These are phyloP conservation scores for Tinea semifulvella DNA, from an alignment of 2,888 invertebrate species.

Conservation along the genomic window DNA sequence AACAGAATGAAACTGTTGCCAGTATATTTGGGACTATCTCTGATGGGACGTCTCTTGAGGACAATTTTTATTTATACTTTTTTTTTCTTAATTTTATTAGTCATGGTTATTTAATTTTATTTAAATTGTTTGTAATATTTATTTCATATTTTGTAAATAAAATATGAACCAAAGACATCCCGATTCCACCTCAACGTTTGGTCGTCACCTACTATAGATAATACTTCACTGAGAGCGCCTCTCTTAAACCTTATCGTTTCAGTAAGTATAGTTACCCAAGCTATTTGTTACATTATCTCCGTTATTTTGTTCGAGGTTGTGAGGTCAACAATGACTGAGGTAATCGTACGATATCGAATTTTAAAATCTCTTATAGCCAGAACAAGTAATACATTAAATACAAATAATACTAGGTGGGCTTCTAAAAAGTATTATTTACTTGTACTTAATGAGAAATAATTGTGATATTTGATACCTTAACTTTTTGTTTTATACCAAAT, in stretches of 20 bases:
- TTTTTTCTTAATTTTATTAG: too few species aligned
- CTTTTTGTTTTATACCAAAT: too few species aligned
- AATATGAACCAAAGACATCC: too few species aligned
- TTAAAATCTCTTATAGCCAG: background rate
- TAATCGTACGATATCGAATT: slow-evolving; percentile 9
- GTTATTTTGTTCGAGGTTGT: slow-evolving; percentile 55
- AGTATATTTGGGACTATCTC: too few species aligned
- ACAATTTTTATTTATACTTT: too few species aligned
- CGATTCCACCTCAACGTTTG: background rate
- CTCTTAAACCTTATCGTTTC: slow-evolving; percentile 34
- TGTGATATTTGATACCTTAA: background rate
- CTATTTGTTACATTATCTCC: slow-evolving; percentile 60
- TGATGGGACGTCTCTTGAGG: too few species aligned
- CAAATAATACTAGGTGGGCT: too few species aligned
- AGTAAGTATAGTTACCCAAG: slow-evolving; percentile 47
- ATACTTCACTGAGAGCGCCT: slow-evolving; percentile 38
- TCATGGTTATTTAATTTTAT: too few species aligned
- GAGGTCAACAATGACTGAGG: slow-evolving; percentile 38
- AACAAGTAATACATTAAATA: background rate
- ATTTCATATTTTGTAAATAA: too few species aligned
- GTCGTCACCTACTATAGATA: slow-evolving; percentile 29
- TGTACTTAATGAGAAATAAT: background rate
- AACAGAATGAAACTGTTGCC: too few species aligned
- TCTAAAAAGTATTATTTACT: slow-evolving; percentile 8
- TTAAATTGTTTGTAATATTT: too few species aligned